Conservation (phyloP, 2,113 vertebrate genomes). For the Deroptyus accipitrinus region DNA sequence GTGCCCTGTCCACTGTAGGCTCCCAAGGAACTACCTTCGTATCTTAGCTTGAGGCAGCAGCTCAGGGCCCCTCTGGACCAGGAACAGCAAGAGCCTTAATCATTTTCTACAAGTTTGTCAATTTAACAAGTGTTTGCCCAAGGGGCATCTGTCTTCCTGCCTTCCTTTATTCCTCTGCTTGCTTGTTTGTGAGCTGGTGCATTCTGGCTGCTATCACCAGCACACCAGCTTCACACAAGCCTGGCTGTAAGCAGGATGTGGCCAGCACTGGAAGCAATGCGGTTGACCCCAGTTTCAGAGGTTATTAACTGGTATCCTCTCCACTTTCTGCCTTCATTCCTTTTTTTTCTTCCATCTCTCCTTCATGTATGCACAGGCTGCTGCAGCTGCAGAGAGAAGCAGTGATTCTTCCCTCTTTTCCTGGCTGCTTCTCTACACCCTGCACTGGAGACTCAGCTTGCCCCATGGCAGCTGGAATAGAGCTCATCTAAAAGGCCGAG, state of each 20-base stretch:
- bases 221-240: not conserved
- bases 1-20: slow-evolving; percentile 60
- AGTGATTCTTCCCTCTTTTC: not conserved
- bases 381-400: not conserved
- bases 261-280: not conserved
- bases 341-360: not conserved
- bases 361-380: not conserved
- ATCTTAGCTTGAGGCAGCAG: slow-evolving; percentile 58
- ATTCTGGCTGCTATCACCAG: slow-evolving; percentile 25
- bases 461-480: not conserved
- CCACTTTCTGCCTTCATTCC: not conserved
- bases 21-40: slow-evolving; percentile 62
- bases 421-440: not conserved
- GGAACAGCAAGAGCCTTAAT: slow-evolving; percentile 66
- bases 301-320: not conserved
- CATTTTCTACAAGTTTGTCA: slow-evolving; percentile 72
- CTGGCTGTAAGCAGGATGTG: not conserved
- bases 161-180: slow-evolving; percentile 60
- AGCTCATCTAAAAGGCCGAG: not conserved
- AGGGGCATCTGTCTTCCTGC: slow-evolving; percentile 64
- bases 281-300: slow-evolving; percentile 26
- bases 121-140: slow-evolving; percentile 72
- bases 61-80: slow-evolving; percentile 55
- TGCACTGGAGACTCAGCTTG: not conserved
- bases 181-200: slow-evolving; percentile 47